These are phyloP conservation scores for Apantesis nais DNA, from an alignment of 2,888 invertebrate species.

Conservation along the genomic window DNA sequence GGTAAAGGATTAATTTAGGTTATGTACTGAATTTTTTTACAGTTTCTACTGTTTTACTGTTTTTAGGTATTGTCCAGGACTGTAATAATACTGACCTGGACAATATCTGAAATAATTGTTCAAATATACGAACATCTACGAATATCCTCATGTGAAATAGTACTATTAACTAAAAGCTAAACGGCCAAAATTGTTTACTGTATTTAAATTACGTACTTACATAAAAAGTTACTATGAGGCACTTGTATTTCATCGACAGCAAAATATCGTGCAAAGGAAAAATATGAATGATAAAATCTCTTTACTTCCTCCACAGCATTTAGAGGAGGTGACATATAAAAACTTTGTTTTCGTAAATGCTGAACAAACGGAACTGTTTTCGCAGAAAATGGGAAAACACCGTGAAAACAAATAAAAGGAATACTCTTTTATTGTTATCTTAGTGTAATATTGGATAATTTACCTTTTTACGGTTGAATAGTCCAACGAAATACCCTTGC, in stretches of 20 bases:
- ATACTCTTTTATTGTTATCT: conserved; percentile 10
- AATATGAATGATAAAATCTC: background rate
- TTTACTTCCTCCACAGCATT: background rate
- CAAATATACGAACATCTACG: too few relatives aligned
- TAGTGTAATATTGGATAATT: conserved; percentile 3
- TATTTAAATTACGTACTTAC: background rate
- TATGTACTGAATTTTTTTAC: background rate
- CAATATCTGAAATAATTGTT: too few relatives aligned
- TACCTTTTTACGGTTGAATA: conserved; percentile 8
- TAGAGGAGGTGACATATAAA: background rate
- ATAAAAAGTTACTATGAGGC: background rate
- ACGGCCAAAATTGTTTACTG: background rate
- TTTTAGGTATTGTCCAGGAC: too few relatives aligned
- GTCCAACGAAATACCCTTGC: background rate
- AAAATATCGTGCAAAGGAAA: background rate
- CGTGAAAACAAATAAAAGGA: conserved; percentile 7
- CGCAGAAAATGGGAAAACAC: conserved; percentile 7
- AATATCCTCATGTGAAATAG: background rate
- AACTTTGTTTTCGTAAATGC: conserved; percentile 7
- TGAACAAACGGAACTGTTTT: conserved; percentile 8
- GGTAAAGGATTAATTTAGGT: background rate
- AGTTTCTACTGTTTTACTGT: background rate
- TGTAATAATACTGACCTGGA: too few relatives aligned
- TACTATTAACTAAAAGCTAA: background rate
- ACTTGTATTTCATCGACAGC: background rate